A percentile compares a stretch with the other conserved stretches of the same genome.
Evolutionary conservation across 2,888 invertebrate genomes (phyloP).

Genomic region (Acleris cristana): DNA sequence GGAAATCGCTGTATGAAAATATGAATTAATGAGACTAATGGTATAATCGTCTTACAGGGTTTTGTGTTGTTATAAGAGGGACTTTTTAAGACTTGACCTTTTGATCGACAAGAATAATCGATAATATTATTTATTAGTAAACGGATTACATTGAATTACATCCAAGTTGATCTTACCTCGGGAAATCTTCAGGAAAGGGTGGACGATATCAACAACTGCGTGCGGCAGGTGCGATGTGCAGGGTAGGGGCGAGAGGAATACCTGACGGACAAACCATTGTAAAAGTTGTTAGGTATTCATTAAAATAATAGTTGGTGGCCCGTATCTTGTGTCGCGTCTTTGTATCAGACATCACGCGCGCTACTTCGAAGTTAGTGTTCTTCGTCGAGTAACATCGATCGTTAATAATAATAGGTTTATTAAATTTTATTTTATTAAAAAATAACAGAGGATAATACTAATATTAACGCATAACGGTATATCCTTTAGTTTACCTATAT

Average conservation of each 20-base stretch:
- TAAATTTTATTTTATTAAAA: too few species aligned
- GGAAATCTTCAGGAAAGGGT: constrained; percentile 58
- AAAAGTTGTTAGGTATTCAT: background rate
- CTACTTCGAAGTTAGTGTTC: too few species aligned
- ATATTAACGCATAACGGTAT: too few species aligned
- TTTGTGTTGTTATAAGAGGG: constrained; percentile 18
- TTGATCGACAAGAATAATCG: too few species aligned
- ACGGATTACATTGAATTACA: constrained; percentile 11
- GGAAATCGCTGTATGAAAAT: constrained; percentile 9
- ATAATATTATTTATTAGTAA: too few species aligned
- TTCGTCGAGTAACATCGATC: too few species aligned
- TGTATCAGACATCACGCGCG: too few species aligned
- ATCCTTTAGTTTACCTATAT: too few species aligned
- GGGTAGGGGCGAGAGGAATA: constrained; percentile 39
- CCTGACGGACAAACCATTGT: constrained; percentile 7
- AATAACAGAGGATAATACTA: too few species aligned
- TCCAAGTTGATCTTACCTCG: constrained; percentile 51
- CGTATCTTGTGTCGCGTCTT: too few species aligned
- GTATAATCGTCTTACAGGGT: constrained; percentile 1
- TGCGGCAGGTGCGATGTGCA: constrained; percentile 44
- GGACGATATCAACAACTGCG: constrained; percentile 50
- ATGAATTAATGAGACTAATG: background rate
- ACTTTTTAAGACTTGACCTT: too few species aligned
- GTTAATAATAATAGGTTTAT: too few species aligned
- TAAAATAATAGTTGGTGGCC: background rate